Percentiles rank a stretch among this genome's conserved stretches.
These are phyloP conservation scores for Oxystoma pomonae DNA, from an alignment of 2,888 invertebrate genomes.

Conservation along the genomic window DNA sequence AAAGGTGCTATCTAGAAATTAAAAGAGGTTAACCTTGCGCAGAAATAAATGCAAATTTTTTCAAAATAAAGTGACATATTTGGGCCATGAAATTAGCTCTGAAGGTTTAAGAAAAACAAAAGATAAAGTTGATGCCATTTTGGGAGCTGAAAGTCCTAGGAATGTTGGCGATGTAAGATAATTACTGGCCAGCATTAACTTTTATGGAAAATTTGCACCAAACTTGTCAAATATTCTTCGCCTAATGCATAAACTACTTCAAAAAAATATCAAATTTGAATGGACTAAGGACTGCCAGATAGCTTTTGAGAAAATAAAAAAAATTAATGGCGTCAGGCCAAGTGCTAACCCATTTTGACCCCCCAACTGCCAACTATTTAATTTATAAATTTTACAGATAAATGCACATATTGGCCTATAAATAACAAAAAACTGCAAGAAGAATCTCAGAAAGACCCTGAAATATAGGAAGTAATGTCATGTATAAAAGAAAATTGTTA, in stretches of 20 bases:
- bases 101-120: slow-evolving; percentile 23
- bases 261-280: slow-evolving; percentile 14
- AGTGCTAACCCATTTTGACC: slow-evolving; percentile 24
- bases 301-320: neutral
- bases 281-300: slow-evolving; percentile 21
- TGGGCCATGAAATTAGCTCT: slow-evolving; percentile 28
- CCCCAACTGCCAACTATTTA: no score
- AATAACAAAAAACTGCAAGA: no score
- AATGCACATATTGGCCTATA: no score
- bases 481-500: no score
- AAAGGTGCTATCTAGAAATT: no score
- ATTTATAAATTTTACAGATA: no score
- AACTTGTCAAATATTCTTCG: slow-evolving; percentile 10
- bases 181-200: slow-evolving; percentile 19
- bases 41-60: slow-evolving; percentile 38
- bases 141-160: slow-evolving; percentile 16
- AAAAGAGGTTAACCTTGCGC: slow-evolving; percentile 31
- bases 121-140: slow-evolving; percentile 23
- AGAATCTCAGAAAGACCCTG: no score
- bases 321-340: slow-evolving; percentile 18
- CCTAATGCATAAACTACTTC: slow-evolving; percentile 19
- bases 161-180: slow-evolving; percentile 15
- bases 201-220: slow-evolving; percentile 19
- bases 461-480: no score
- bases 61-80: slow-evolving; percentile 33